A percentile compares a stretch with the other conserved stretches of the same genome.
Conservation (phyloP, 2,797 vertebrate genomes). For the Graptemys geographica region DNA sequence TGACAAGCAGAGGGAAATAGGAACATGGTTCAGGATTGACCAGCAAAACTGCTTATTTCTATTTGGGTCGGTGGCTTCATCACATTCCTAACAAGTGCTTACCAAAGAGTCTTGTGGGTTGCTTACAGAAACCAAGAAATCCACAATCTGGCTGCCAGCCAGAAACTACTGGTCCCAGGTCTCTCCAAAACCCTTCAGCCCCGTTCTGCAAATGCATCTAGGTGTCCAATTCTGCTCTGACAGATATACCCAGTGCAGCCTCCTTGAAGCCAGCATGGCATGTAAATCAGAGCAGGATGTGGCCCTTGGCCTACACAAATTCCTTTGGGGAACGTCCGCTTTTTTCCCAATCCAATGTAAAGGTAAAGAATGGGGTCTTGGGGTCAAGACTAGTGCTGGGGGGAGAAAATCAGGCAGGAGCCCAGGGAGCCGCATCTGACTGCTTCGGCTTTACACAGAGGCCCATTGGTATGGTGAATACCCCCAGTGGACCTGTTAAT, state of each 20-base stretch:
- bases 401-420: background rate
- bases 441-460: rapidly evolving
- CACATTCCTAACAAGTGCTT: background rate
- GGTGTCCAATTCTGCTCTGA: background rate
- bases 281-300: background rate
- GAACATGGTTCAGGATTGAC: background rate
- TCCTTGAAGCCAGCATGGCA: background rate
- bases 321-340: background rate
- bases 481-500: background rate
- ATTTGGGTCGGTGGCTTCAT: background rate
- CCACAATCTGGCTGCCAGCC: background rate
- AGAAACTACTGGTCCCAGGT: background rate
- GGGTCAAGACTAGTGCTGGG: background rate
- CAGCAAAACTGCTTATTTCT: background rate
- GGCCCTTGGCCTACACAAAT: background rate
- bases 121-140: background rate
- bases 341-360: background rate
- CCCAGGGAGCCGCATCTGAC: background rate
- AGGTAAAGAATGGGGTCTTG: background rate
- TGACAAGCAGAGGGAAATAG: background rate
- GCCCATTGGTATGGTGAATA: background rate
- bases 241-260: background rate
- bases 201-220: background rate
- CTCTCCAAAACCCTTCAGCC: background rate
- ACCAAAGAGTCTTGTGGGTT: background rate